These are phyloP conservation scores for Mimumesa dahlbomi DNA, from an alignment of 2,888 invertebrate genomes.

Conservation along the genomic window DNA sequence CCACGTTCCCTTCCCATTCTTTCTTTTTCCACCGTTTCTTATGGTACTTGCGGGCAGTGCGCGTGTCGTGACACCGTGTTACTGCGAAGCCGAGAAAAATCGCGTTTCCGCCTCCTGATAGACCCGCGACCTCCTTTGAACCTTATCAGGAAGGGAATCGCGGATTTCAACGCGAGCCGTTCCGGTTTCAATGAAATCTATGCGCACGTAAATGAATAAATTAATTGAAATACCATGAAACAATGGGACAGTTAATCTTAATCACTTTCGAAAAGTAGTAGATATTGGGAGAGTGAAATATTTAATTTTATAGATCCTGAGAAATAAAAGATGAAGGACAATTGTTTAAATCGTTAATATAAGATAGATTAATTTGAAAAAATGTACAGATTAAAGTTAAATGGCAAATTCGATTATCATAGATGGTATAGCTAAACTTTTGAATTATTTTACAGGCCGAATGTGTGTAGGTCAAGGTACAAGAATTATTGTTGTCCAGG, in stretches of 20 bases:
- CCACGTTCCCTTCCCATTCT: constrained; percentile 60
- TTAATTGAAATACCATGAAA: too few relatives aligned
- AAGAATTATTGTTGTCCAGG: constrained; percentile 92
- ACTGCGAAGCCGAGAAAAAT: constrained; percentile 26
- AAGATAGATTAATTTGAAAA: too few relatives aligned
- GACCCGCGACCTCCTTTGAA: constrained; percentile 62
- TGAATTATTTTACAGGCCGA: constrained; percentile 84
- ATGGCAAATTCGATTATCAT: too few relatives aligned
- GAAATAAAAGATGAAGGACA: too few relatives aligned
- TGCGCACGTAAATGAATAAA: too few relatives aligned
- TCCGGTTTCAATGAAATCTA: too few relatives aligned
- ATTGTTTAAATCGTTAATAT: too few relatives aligned
- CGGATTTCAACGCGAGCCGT: constrained; percentile 3
- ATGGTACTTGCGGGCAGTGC: constrained; percentile 22
- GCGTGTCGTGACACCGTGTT: constrained; percentile 33
- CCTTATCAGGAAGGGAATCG: constrained; percentile 41
- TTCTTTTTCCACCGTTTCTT: constrained; percentile 32
- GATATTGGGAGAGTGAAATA: too few relatives aligned
- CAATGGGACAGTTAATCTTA: too few relatives aligned
- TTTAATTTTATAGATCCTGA: too few relatives aligned
- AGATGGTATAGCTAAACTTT: not conserved
- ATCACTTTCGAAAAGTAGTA: too few relatives aligned
- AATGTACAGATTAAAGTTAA: too few relatives aligned
- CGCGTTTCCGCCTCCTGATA: constrained; percentile 40
- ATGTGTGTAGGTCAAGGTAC: constrained; percentile 89